These are phyloP conservation scores for Carassius carassius DNA, from an alignment of 2,113 vertebrate species.

Conservation along the genomic window DNA sequence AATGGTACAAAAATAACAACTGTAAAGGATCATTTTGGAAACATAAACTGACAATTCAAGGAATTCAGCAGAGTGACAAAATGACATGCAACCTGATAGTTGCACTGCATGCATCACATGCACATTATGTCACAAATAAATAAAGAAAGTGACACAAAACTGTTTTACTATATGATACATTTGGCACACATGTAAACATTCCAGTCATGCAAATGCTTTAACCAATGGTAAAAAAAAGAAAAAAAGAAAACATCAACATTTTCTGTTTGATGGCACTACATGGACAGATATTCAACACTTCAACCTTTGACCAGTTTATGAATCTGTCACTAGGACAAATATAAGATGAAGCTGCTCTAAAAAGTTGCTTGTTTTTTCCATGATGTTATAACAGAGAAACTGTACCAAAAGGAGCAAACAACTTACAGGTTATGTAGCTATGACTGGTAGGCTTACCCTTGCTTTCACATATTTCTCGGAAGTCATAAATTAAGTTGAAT, in stretches of 20 bases:
- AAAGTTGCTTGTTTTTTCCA: not conserved
- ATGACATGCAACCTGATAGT: not conserved
- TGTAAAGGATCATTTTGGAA: not conserved
- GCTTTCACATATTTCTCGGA: constrained; percentile 88
- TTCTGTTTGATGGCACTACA: not conserved
- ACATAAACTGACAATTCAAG: not conserved
- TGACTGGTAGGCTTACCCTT: constrained; percentile 75
- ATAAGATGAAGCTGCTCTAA: not conserved
- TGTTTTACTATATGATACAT: not conserved
- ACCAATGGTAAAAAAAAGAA: not conserved
- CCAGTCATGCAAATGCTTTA: not conserved
- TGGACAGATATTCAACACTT: not conserved
- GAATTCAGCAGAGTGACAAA: not conserved
- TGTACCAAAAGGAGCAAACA: not conserved
- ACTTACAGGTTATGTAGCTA: not conserved
- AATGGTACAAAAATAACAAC: not conserved
- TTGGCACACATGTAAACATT: not conserved
- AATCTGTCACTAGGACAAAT: not conserved
- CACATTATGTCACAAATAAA: not conserved
- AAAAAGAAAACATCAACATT: not conserved
- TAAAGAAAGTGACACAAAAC: not conserved
- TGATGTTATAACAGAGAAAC: not conserved
- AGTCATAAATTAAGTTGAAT: constrained; percentile 73
- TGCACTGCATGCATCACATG: constrained; percentile 10
- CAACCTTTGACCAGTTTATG: not conserved